These are phyloP conservation scores for Drosophila setosimentum DNA, from an alignment of 2,888 invertebrate species.

Conservation along the genomic window DNA sequence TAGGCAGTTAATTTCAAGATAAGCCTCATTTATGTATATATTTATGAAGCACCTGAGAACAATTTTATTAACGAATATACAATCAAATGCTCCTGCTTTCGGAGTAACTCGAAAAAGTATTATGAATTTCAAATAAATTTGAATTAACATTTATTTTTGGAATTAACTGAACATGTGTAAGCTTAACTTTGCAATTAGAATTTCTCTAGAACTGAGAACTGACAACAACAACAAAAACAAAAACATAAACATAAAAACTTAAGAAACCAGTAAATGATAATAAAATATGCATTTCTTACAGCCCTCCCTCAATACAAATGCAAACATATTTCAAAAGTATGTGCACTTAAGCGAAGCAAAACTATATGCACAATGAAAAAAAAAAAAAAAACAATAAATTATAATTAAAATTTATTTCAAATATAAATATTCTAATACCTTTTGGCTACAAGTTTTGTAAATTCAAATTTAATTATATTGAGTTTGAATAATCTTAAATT, in stretches of 20 bases:
- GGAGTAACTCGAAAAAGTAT: not conserved
- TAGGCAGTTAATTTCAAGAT: not conserved
- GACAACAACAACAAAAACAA: too few relatives aligned
- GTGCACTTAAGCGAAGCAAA: constrained; percentile 11
- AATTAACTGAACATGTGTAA: not conserved
- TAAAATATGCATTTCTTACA: constrained; percentile 44
- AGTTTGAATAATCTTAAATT: constrained; percentile 31
- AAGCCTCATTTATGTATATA: not conserved
- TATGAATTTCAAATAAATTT: not conserved
- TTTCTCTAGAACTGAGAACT: not conserved
- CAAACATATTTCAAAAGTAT: constrained; percentile 22
- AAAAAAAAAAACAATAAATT: not conserved
- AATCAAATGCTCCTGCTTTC: not conserved
- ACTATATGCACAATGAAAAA: constrained; percentile 2
- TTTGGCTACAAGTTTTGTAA: constrained; percentile 45
- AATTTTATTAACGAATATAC: not conserved
- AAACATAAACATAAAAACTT: not conserved
- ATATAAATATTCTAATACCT: constrained; percentile 28
- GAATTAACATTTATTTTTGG: not conserved
- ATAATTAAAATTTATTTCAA: constrained; percentile 7
- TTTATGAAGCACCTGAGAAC: not conserved
- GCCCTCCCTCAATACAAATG: constrained; percentile 21
- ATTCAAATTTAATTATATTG: constrained; percentile 38
- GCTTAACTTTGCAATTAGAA: not conserved
- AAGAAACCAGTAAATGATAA: not conserved